Percentiles rank a stretch among this genome's conserved stretches.
Evolutionary conservation across 2,113 vertebrate species (phyloP).

Genomic region (Anseranas semipalmata): DNA sequence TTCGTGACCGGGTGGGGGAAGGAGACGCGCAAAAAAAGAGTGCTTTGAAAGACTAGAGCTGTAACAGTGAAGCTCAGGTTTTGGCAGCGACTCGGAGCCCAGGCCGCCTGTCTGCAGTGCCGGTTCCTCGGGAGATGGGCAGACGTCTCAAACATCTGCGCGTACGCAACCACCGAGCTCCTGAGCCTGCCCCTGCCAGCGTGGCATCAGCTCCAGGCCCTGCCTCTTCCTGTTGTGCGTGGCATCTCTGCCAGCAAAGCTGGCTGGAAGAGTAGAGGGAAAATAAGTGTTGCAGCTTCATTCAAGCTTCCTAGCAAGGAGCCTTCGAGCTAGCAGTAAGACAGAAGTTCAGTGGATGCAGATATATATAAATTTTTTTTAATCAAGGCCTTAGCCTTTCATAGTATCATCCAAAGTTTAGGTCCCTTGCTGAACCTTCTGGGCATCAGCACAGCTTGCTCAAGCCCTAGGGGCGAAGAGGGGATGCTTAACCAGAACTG

Average conservation of each 20-base stretch:
- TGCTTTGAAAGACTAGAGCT: not conserved
- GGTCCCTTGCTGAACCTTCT: not conserved
- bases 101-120: not conserved
- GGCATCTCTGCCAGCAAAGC: not conserved
- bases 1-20: not conserved
- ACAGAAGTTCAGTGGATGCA: not conserved
- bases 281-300: not conserved
- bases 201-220: not conserved
- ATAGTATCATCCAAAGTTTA: not conserved
- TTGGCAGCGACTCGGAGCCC: not conserved
- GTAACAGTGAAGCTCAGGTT: not conserved
- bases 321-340: not conserved
- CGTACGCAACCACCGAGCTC: accelerated
- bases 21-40: not conserved
- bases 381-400: not conserved
- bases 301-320: not conserved
- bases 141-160: not conserved
- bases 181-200: not conserved
- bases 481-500: not conserved
- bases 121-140: not conserved
- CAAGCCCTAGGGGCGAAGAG: not conserved
- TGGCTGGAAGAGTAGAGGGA: constrained; percentile 8
- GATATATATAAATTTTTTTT: not conserved
- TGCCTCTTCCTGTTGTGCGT: not conserved
- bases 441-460: not conserved